These are phyloP conservation scores for Echiichthys vipera DNA, from an alignment of 2,797 vertebrate genomes.

Conservation along the genomic window DNA sequence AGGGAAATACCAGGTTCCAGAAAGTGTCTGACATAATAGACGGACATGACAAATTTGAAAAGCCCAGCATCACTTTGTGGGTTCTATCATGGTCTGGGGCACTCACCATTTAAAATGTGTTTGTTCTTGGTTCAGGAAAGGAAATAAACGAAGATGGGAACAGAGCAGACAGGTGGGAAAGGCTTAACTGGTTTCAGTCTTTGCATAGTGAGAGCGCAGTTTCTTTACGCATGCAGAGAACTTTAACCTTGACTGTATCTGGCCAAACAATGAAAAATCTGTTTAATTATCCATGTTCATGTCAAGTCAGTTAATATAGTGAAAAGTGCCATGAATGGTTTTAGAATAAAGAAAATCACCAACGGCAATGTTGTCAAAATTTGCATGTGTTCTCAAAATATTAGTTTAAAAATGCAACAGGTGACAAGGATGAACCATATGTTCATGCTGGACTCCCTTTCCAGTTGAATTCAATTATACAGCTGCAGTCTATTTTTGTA, in stretches of 20 bases:
- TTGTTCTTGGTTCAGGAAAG: slow-evolving; percentile 41
- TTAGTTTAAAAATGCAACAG: slow-evolving; percentile 1
- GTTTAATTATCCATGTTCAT: slow-evolving; percentile 63
- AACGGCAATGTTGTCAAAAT: neutral
- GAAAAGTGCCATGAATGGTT: slow-evolving; percentile 16
- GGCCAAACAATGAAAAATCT: slow-evolving; percentile 49
- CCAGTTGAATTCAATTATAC: neutral
- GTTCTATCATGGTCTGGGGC: slow-evolving; percentile 24
- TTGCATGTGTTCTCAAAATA: slow-evolving; percentile 7
- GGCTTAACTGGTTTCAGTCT: slow-evolving; percentile 40
- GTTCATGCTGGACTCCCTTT: neutral
- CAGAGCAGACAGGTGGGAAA: slow-evolving; percentile 43
- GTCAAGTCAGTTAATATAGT: slow-evolving; percentile 19
- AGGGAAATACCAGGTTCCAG: slow-evolving; percentile 29
- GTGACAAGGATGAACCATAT: neutral
- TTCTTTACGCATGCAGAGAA: slow-evolving; percentile 19
- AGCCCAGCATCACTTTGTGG: slow-evolving; percentile 19
- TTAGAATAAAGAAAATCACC: neutral
- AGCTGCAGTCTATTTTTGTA: neutral
- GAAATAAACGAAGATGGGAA: slow-evolving; percentile 36
- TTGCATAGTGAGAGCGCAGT: slow-evolving; percentile 15
- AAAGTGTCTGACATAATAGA: slow-evolving; percentile 38
- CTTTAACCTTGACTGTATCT: slow-evolving; percentile 48
- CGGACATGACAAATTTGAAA: slow-evolving; percentile 36
- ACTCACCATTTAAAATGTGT: slow-evolving; percentile 22